Percentiles rank a stretch among this genome's conserved stretches.
Conservation (phyloP, 2,888 invertebrate genomes). For the Erebia ligea region DNA sequence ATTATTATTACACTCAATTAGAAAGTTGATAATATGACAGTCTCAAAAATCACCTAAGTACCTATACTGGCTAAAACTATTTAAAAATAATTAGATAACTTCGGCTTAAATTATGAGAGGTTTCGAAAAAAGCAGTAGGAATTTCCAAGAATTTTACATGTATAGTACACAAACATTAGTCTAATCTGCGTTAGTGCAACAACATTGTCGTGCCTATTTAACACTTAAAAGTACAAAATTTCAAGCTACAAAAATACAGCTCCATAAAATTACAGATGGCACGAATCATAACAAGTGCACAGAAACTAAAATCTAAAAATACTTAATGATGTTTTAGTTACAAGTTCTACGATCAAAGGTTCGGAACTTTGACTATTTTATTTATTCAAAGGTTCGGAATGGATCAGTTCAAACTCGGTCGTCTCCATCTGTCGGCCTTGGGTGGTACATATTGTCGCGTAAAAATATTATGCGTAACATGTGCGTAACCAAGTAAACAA, state of each 20-base stretch:
- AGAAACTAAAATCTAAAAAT: neutral
- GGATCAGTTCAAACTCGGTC: no score
- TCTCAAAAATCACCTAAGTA: neutral
- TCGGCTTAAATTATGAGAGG: neutral
- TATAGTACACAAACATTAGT: conserved; percentile 3
- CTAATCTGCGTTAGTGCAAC: conserved; percentile 6
- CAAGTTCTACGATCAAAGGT: neutral
- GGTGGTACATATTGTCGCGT: neutral
- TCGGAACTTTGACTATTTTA: no score
- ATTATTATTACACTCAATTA: no score
- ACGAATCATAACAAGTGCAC: neutral
- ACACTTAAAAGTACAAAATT: neutral
- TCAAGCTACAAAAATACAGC: neutral
- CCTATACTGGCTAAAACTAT: neutral
- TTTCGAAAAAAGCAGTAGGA: neutral
- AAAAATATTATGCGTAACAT: no score
- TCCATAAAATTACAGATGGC: neutral
- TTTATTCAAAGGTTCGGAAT: no score
- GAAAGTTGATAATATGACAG: no score
- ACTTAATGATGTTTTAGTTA: neutral
- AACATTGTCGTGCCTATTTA: conserved; percentile 12
- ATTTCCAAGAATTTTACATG: neutral
- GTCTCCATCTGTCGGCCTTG: no score
- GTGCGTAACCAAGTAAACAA: no score
- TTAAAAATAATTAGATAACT: neutral